Evolutionary conservation across 1,140 invertebrate genomes (phyloP), one percentile per base, ranked within the genome.

Genomic region (Zaprionus kolodkinae): DNA sequence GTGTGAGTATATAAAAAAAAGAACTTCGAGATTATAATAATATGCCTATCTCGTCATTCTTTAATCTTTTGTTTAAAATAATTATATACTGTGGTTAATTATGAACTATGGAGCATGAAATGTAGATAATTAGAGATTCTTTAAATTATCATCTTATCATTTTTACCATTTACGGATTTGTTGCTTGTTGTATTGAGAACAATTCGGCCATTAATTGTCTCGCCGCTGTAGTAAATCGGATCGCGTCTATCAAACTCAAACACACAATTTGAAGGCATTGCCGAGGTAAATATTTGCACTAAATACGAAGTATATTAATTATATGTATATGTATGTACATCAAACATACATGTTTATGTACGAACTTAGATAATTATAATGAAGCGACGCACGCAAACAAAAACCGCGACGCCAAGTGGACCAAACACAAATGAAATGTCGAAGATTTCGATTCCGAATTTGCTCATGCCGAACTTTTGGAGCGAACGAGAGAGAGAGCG

Each of bases 181-280:
- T 66, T 72, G 57, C 69, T 74, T 10, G 65, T 72, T 35, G 87
- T 91, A 2, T 40, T 76, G 7, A 91, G 60, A 38, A 59, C 9
- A 33, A 85, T 63, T 1, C 80, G 75, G 27, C 87, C 87, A 76
- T 87, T 91, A 40, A 91, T 79, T 33, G 78, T 77, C 52, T 91
- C 87, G 2, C 87, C 87, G 25, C 87, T 91, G 5, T 91, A 91
- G 38, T 91, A 91, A 59, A 91, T 71, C 12, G 82, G 74, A 25
- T 81, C 57, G 5, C 59, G 75, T 1, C 83, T 80, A 84, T 91
- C 87, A 12, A 91, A 67, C 43, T 87, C 80, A 45, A 91, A 84
- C 0, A 27, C 36, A 59, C 87, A 87, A 6, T 13, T 63, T 0
- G 80, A 81, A 2, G 87, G 87, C 87, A 91, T 91, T 54, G n/a